These are phyloP conservation scores for Steatocranus sp. DNA, from an alignment of 2,797 vertebrate genomes.

Conservation along the genomic window DNA sequence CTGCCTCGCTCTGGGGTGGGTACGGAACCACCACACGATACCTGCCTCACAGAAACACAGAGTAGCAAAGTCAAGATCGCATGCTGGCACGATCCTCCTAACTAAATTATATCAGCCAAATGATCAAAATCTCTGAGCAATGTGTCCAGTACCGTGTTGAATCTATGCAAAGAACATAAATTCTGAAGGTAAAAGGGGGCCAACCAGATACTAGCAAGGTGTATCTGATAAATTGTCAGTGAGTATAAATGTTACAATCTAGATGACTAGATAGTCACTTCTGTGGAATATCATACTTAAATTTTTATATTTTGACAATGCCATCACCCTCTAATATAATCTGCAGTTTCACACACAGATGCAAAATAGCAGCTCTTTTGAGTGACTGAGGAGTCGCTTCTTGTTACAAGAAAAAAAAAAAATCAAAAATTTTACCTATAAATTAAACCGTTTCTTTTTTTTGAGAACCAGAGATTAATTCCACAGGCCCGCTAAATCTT, in stretches of 20 bases:
- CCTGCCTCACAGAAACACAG: constrained; percentile 63
- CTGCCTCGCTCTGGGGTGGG: constrained; percentile 96
- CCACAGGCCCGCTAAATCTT: neutral
- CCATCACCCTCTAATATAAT: neutral
- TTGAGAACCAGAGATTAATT: neutral
- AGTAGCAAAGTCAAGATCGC: neutral
- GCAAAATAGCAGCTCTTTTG: neutral
- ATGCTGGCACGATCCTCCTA: neutral
- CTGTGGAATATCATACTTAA: neutral
- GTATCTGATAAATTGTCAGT: neutral
- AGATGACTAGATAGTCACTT: neutral
- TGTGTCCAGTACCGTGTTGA: neutral
- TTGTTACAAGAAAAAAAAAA: neutral
- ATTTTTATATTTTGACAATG: neutral
- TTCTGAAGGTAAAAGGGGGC: neutral
- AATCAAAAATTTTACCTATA: neutral
- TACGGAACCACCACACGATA: constrained; percentile 96
- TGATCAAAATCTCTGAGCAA: neutral
- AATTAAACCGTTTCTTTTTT: neutral
- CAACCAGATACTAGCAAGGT: neutral
- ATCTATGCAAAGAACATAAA: neutral
- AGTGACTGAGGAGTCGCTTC: neutral
- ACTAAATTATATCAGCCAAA: neutral
- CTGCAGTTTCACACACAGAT: neutral
- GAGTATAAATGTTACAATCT: neutral